A percentile compares a stretch with the other conserved stretches of the same genome.
These are phyloP conservation scores for Trachelipus rathkii DNA, from an alignment of 1,140 invertebrate genomes.

Conservation along the genomic window DNA sequence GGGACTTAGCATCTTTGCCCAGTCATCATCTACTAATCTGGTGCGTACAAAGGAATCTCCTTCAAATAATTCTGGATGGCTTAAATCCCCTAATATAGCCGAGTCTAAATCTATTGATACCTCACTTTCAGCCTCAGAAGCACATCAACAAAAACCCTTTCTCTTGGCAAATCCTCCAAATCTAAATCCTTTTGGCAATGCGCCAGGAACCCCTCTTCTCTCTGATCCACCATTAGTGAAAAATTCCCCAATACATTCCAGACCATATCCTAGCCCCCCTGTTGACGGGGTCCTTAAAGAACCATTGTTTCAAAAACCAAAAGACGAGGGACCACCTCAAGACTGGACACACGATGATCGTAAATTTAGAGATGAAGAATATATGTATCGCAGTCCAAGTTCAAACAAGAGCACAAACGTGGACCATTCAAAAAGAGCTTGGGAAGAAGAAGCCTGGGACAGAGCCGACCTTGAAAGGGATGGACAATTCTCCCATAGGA, in stretches of 20 bases:
- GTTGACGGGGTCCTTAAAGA: not conserved
- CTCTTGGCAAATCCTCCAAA: not conserved
- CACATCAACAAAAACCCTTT: not conserved
- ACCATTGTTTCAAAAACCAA: not conserved
- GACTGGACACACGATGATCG: not conserved
- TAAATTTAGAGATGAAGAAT: not conserved
- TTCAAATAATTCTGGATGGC: constrained; percentile 28
- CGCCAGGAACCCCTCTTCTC: too few species aligned
- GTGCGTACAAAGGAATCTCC: constrained; percentile 27
- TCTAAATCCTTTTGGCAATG: not conserved
- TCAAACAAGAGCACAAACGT: not conserved
- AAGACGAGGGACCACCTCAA: not conserved
- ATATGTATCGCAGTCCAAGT: not conserved
- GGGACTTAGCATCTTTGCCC: not conserved
- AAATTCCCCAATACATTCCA: not conserved
- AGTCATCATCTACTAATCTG: constrained; percentile 23
- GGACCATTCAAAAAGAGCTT: not conserved
- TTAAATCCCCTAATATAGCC: constrained; percentile 13
- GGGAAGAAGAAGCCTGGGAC: not conserved
- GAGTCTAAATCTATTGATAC: not conserved
- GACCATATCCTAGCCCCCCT: not conserved
- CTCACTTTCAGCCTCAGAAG: not conserved
- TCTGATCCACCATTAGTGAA: not conserved
- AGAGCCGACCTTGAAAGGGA: too few species aligned
- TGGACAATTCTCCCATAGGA: too few species aligned